Conservation (phyloP, 1,140 invertebrate genomes). For the Drosophila navojoa region DNA sequence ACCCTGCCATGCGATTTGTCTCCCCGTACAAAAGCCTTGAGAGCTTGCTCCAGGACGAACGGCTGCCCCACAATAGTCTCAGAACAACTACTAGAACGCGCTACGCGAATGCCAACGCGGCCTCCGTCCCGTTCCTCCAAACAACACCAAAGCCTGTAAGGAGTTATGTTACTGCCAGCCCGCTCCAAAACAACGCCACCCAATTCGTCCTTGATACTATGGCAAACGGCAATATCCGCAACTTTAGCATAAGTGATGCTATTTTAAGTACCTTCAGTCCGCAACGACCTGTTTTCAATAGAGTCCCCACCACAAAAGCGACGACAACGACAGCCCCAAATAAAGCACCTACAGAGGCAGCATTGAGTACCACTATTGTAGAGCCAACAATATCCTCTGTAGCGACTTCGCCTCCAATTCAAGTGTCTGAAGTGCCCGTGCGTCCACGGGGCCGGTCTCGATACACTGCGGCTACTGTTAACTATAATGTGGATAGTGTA, state of each 20-base stretch:
- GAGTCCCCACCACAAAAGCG: slow-evolving; percentile 26
- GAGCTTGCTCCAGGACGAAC: slow-evolving; percentile 74
- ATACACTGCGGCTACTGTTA: slow-evolving; percentile 64
- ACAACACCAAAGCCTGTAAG: slow-evolving; percentile 60
- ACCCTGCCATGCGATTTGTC: slow-evolving; percentile 66
- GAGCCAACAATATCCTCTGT: slow-evolving; percentile 53
- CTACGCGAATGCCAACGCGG: slow-evolving; percentile 30
- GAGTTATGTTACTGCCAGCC: slow-evolving; percentile 53
- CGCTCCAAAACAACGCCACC: slow-evolving; percentile 51
- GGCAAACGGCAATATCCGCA: slow-evolving; percentile 52
- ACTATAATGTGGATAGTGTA: slow-evolving; percentile 43
- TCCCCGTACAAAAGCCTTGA: slow-evolving; percentile 82
- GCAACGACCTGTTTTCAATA: slow-evolving; percentile 25
- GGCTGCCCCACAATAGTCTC: slow-evolving; percentile 40
- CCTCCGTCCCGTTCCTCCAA: slow-evolving; percentile 45
- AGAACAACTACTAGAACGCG: slow-evolving; percentile 54
- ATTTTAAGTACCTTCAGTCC: slow-evolving; percentile 69
- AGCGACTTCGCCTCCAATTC: slow-evolving; percentile 52
- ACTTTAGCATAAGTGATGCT: slow-evolving; percentile 76
- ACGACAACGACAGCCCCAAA: slow-evolving; percentile 28
- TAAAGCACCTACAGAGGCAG: slow-evolving; percentile 9
- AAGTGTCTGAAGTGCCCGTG: slow-evolving; percentile 33
- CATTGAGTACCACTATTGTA: slow-evolving; percentile 18
- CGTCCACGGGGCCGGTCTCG: slow-evolving; percentile 70
- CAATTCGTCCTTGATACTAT: slow-evolving; percentile 59